Base-by-base conservation (phyloP, 2,113 vertebrate genomes). In the Amphiprion percula region DNA sequence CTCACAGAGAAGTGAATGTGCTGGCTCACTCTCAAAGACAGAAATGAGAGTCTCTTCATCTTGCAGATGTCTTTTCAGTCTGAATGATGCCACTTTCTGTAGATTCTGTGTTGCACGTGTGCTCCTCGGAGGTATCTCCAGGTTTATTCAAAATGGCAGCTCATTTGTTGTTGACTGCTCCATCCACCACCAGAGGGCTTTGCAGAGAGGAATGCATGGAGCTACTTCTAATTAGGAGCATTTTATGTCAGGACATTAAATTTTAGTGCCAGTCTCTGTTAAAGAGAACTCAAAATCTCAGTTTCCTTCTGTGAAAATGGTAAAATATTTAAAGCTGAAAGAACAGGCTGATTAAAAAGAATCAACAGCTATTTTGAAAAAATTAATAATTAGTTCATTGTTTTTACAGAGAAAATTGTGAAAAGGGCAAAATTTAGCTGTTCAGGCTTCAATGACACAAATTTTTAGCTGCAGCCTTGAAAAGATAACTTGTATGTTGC, bases 1-100 rank as follows among this genome's bases (percentile, higher is more conserved):
- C 46, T 79, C 77, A 68, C 65, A 59, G 83, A 83, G 83, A 67
- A 64, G 66, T 44, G 69, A 87, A 83, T 80, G 67, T 54, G 74
- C 77, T 54, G 73, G 30, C 30, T 30, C 30, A 30, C 30, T 47
- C 54, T 80, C 64, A 74, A 71, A 76, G 71, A 21, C n/a, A 66
- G 49, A 86, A 47, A 79, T 58, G 47, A 67, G 68, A 39, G 19
- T 59, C 26, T 15, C 66, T 59, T 65, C 71, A 55, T 67, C 72
- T 49, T 66, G 82, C 82, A 78, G 79, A 87, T 82, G 73, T 76
- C 84, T 62, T 60, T 58, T 71, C 39, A 74, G 53, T 19, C 23
- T 79, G 26, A 71, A 49, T 6, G 39, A 76, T 24, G 49, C 52
- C 58, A 68, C 49, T 71, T 55, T 4, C 2, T 15, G 41, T 33